A percentile compares a stretch with the other conserved stretches of the same genome.
Evolutionary conservation across 64 coral and sea anemone genomes (phyloP).

Genomic region (Pocillopora verrucosa): DNA sequence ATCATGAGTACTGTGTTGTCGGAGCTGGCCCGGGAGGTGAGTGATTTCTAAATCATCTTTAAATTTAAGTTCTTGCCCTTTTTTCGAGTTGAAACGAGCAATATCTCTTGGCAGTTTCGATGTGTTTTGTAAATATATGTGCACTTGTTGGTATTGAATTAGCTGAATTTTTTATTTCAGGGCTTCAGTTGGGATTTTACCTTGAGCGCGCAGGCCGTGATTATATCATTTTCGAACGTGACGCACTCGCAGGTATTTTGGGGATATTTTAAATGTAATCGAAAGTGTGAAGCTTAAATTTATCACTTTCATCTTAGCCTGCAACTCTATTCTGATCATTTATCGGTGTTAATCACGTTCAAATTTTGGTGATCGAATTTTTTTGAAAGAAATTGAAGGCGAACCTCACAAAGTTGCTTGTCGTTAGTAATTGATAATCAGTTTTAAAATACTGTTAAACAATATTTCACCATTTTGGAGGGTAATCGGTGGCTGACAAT

Average conservation of each 20-base stretch:
- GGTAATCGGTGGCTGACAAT: no score
- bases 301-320: no score
- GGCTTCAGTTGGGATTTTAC: constrained; percentile 86
- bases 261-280: no score
- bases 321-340: no score
- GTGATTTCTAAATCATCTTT: neutral
- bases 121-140: neutral
- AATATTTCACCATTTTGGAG: no score
- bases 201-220: constrained; percentile 74
- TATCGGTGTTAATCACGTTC: no score
- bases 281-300: no score
- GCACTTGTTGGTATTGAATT: neutral
- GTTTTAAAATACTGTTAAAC: no score
- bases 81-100: neutral
- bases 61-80: neutral
- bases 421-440: no score
- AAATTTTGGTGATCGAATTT: no score
- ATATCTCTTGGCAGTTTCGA: neutral
- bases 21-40: constrained; percentile 90
- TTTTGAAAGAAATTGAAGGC: no score
- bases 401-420: no score
- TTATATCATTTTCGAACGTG: constrained; percentile 86
- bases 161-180: constrained; percentile 21
- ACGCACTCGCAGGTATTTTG: constrained; percentile 64
- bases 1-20: constrained; percentile 88